Evolutionary conservation across 2,797 vertebrate genomes (phyloP), one percentile per base, ranked within the genome.

Genomic region (Ctenopoma multispine): DNA sequence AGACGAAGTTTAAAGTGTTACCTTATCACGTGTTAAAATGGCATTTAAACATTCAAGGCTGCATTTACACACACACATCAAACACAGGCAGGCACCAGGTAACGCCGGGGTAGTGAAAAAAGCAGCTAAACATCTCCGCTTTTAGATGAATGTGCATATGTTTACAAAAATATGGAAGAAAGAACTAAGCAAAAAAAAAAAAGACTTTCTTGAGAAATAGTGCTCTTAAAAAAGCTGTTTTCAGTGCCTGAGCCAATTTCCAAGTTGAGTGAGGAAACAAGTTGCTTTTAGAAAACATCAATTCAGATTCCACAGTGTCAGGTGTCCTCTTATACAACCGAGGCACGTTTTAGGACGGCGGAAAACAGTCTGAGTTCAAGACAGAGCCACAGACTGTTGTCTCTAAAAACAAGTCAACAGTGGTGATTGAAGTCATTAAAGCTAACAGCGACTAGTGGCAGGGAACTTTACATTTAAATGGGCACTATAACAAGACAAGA

Each of bases 341-440:
- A 77, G 36, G 48, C 79, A 82, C 70, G 69, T 75, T 29, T n/a
- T 15, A 31, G 53, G 51, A 18, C 53, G 67, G 43, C 1, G 44
- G 29, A 59, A 70, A 84, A 73, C 62, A 48, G 59, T 68, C 49
- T 64, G 49, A 67, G 63, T 49, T 62, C 15, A 41, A 55, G 55
- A 48, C 34, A 36, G 69, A 83, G 74, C 63, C 36, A 18, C 69
- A 68, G 65, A 66, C 55, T 51, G 43, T 57, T 64, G 66, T 78
- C 73, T 78, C 64, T 63, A 67, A 85, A n/a, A 78, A 72, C 83
- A 79, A 88, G 75, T 82, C 76, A 71, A 24, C 80, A 77, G 82
- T 78, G 72, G 60, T 72, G 80, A 82, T 79, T 81, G 74, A 86
- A 86, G 72, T 60, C 77, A 87, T 85, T 83, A 82, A 73, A 80